Conservation (phyloP, 2,113 vertebrate species). For the Lepus europaeus region DNA sequence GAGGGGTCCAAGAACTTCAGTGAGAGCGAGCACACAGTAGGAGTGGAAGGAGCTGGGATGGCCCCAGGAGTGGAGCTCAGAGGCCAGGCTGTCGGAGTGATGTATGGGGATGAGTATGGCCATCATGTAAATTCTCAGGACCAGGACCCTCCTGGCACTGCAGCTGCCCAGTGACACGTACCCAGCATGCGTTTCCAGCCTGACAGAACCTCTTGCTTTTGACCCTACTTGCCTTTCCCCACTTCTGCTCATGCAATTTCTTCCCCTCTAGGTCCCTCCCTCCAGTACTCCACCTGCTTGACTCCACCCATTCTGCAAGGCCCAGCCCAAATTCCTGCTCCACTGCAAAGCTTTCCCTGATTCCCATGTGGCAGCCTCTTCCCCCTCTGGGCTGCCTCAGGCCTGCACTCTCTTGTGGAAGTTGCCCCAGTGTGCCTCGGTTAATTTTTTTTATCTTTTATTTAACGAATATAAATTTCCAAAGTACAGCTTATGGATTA, state of each 20-base stretch:
- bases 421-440: not conserved
- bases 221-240: not conserved
- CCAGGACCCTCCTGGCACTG: no score
- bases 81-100: not conserved
- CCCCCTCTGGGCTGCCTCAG: not conserved
- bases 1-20: not conserved
- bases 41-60: not conserved
- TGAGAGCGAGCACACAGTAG: not conserved
- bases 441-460: not conserved
- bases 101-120: not conserved
- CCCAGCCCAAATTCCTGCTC: not conserved
- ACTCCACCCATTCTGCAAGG: not conserved
- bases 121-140: not conserved
- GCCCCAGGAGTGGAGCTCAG: not conserved
- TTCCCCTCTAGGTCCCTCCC: not conserved
- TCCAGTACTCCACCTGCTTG: not conserved
- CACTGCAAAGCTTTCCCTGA: not conserved
- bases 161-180: not conserved
- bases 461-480: no score
- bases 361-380: accelerated
- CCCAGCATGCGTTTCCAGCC: not conserved
- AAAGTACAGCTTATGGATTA: no score
- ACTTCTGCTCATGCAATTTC: not conserved
- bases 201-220: not conserved
- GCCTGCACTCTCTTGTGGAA: not conserved